Evolutionary conservation across 2,797 vertebrate species (phyloP), one percentile per base, ranked within the genome.

Genomic region (Premnoplex brunnescens): DNA sequence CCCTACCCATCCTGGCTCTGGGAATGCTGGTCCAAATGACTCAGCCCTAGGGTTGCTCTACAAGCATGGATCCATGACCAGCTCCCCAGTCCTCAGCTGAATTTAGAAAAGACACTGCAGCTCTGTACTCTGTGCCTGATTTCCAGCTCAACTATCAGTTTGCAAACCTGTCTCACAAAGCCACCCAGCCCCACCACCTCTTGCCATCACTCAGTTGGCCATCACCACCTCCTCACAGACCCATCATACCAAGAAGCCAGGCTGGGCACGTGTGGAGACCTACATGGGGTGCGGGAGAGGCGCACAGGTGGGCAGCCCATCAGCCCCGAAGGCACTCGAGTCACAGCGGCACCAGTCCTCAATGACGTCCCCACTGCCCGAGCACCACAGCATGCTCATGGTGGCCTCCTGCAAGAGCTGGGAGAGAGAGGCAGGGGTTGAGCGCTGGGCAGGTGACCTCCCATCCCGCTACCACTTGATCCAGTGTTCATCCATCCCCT

Each of bases 331-430:
- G 51, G 99, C 99, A 15, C 98, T 99, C 59, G 99, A 99, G 94
- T 99, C 99, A 1, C 99, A 99, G 24, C 99, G 98, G 88, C 99
- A 99, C 99, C 99, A 99, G 97, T 99, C 99, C 89, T 99, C 99
- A 4, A 99, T 99, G 96, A 99, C 99, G 1, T 99, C 99, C 30
- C 99, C 99, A 1, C 98, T 99, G 83, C 99, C 99, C 0, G 99
- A 99, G 96, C 99, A 99, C 99, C 99, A 99, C 92, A 99, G 97
- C 46, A 98, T 98, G 98, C 99, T 99, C 98, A 99, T 99, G 98
- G 99, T 99, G 34, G 99, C 99, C 95, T 99, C 99, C 96, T 99
- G 99, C 79, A 99, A 97, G 72, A 99, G 98, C 99, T 99, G 95
- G 32, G 54, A 87, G 71, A 92, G 63, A 92, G 58, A 24, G 91